Conservation (phyloP, 2,113 vertebrate genomes). For the Empidonax traillii region DNA sequence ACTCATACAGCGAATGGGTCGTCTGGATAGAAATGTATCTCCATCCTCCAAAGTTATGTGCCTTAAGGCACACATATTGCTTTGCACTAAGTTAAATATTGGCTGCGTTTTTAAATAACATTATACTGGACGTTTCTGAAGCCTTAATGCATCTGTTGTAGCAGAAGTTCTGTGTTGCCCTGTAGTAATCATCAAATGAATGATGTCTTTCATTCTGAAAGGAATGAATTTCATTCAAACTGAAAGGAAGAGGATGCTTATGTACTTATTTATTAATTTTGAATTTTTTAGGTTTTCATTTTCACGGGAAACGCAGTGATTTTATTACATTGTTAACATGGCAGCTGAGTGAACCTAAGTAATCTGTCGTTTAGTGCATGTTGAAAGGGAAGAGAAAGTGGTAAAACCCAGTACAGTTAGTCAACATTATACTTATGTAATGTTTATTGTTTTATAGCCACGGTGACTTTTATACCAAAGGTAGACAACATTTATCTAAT, state of each 20-base stretch:
- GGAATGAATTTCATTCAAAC: too few relatives aligned
- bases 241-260: not conserved
- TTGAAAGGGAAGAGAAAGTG: not conserved
- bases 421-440: not conserved
- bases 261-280: not conserved
- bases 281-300: not conserved
- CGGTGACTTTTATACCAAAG: not conserved
- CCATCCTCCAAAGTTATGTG: rapidly evolving
- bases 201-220: not conserved
- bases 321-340: not conserved
- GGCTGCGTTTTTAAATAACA: rapidly evolving
- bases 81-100: not conserved
- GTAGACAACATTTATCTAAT: not conserved
- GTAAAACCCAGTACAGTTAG: not conserved
- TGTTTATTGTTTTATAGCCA: not conserved
- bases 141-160: rapidly evolving
- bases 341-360: not conserved
- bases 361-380: not conserved
- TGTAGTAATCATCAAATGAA: not conserved
- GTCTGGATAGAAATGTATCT: rapidly evolving
- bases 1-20: rapidly evolving
- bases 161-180: not conserved
- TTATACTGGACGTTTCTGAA: rapidly evolving
- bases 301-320: not conserved
- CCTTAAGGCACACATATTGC: not conserved